phyloP scores from a whole-genome alignment of 1,140 invertebrate genomes.

The Anastrepha ludens region DNA sequence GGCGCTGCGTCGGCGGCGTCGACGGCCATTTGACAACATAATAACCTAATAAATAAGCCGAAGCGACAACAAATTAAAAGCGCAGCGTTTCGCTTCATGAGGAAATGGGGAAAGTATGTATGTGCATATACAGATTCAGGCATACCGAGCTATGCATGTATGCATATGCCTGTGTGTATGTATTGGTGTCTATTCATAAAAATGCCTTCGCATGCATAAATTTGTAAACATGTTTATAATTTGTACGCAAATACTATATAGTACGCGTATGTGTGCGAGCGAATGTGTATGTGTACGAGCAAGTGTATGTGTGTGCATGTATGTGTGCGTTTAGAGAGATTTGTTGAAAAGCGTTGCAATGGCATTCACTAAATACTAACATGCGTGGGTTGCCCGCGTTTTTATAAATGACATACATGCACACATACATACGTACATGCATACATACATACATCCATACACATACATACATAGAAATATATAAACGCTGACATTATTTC shows the following conservation, averaged over 20 bases:
- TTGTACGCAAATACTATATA: background rate
- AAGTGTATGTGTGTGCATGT: background rate
- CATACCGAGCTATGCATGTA: background rate
- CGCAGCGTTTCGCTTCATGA: slow-evolving; percentile 18
- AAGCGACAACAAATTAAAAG: slow-evolving; percentile 41
- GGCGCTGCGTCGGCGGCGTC: slow-evolving; percentile 12
- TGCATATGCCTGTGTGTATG: background rate
- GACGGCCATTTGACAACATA: slow-evolving; percentile 34
- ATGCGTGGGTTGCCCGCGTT: slow-evolving; percentile 45
- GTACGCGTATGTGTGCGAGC: background rate
- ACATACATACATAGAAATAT: too few relatives aligned
- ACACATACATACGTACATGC: background rate
- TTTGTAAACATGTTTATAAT: background rate
- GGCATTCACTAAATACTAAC: slow-evolving; percentile 13
- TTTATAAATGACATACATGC: slow-evolving; percentile 8
- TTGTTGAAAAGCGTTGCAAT: slow-evolving; percentile 20
- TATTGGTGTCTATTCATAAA: slow-evolving; percentile 29
- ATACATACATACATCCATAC: background rate
- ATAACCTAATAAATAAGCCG: slow-evolving; percentile 42
- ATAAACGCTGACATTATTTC: too few relatives aligned
- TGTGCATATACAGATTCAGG: background rate
- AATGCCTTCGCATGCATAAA: background rate
- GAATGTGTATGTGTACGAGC: too few relatives aligned
- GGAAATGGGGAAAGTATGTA: slow-evolving; percentile 33
- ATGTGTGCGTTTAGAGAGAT: background rate